Evolutionary conservation across 2,113 vertebrate genomes (phyloP).

Genomic region (Colistium nudipinnis): DNA sequence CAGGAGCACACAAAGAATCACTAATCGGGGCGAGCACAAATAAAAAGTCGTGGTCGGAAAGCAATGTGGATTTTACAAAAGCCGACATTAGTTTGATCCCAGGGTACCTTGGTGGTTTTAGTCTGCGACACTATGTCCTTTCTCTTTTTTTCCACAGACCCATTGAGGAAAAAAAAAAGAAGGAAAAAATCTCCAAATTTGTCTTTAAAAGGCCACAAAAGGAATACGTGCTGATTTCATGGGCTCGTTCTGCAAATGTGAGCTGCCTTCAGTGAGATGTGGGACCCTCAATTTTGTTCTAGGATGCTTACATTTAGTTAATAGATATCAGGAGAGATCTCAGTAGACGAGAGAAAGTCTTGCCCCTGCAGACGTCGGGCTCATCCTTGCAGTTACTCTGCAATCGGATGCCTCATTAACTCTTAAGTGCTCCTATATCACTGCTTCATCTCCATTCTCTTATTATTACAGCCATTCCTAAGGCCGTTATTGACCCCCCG

Average conservation of each 20-base stretch:
- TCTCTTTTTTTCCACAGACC: neutral
- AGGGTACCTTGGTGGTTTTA: neutral
- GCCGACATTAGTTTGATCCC: constrained; percentile 1
- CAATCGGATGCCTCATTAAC: constrained; percentile 56
- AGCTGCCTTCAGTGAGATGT: constrained; percentile 27
- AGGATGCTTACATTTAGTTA: constrained; percentile 54
- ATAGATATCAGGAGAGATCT: constrained; percentile 49
- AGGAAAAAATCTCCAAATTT: constrained; percentile 8
- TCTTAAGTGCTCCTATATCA: constrained; percentile 56
- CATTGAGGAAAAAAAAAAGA: too few relatives aligned
- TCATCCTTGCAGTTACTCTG: constrained; percentile 48
- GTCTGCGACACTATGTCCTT: neutral
- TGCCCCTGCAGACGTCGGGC: constrained; percentile 34
- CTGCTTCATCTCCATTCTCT: constrained; percentile 49
- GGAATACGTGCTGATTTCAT: neutral
- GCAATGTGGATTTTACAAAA: constrained; percentile 14
- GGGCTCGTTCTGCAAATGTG: constrained; percentile 12
- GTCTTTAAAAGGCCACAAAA: neutral
- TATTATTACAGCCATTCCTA: constrained; percentile 82
- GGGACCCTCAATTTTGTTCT: constrained; percentile 30
- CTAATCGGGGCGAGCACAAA: constrained; percentile 32
- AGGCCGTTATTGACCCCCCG: constrained; percentile 84
- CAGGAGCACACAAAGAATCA: constrained; percentile 37
- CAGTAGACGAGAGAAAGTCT: constrained; percentile 42
- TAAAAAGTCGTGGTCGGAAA: constrained; percentile 6